These are phyloP conservation scores for Drosophila bocqueti DNA, from an alignment of 1,140 invertebrate genomes.

Conservation along the genomic window DNA sequence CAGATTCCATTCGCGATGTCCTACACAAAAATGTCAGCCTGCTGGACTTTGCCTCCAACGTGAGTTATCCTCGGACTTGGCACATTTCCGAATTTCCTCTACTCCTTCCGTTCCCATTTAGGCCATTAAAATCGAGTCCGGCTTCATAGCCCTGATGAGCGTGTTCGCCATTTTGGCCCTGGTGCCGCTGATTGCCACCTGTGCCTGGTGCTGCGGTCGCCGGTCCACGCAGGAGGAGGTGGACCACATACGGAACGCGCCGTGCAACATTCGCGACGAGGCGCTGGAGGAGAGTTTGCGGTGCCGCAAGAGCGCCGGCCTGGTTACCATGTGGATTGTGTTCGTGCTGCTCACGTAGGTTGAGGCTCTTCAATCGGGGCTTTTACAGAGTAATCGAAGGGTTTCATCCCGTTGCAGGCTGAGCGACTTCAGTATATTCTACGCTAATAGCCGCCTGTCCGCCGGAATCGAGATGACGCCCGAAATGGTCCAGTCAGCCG, in stretches of 20 bases:
- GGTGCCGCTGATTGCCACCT: slow-evolving; percentile 77
- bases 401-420: slow-evolving; percentile 57
- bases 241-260: slow-evolving; percentile 65
- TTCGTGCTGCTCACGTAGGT: slow-evolving; percentile 85
- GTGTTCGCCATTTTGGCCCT: slow-evolving; percentile 82
- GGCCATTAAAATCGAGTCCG: slow-evolving; percentile 85
- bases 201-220: slow-evolving; percentile 79
- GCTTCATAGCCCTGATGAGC: slow-evolving; percentile 85
- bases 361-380: background rate
- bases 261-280: slow-evolving; percentile 75
- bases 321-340: slow-evolving; percentile 84
- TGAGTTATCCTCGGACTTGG: slow-evolving; percentile 42
- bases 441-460: slow-evolving; percentile 87
- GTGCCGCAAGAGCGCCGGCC: slow-evolving; percentile 78
- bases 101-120: slow-evolving; percentile 18
- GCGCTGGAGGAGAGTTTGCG: slow-evolving; percentile 67
- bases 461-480: slow-evolving; percentile 86
- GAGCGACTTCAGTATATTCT: slow-evolving; percentile 86
- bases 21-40: slow-evolving; percentile 80
- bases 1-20: slow-evolving; percentile 77
- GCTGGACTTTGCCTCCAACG: slow-evolving; percentile 78
- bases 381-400: background rate
- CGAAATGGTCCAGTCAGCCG: slow-evolving; percentile 86
- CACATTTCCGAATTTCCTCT: background rate
- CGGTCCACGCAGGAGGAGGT: slow-evolving; percentile 63